These are phyloP conservation scores for Bolborhynchus lineola DNA, from an alignment of 2,113 vertebrate species.

Conservation along the genomic window DNA sequence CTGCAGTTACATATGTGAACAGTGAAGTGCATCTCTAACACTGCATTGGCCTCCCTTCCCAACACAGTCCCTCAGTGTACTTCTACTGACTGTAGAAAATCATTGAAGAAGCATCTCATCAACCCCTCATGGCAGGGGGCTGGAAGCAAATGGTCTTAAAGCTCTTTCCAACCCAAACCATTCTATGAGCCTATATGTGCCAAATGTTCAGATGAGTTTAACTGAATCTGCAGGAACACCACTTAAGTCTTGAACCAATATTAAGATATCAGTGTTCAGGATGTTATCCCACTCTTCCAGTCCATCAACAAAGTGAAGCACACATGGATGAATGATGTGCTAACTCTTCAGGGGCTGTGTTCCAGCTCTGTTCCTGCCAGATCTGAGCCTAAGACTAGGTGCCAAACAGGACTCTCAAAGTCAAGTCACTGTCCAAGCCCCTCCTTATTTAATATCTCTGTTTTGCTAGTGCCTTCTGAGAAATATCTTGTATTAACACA, in stretches of 20 bases:
- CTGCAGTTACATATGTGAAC: not conserved
- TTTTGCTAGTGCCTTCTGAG: not conserved
- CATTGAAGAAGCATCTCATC: not conserved
- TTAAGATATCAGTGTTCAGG: not conserved
- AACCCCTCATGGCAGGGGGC: not conserved
- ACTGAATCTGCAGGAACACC: not conserved
- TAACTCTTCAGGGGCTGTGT: fast-evolving
- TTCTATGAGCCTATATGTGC: not conserved
- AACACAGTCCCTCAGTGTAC: not conserved
- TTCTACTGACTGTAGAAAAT: not conserved
- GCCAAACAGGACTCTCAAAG: not conserved
- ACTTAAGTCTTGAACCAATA: not conserved
- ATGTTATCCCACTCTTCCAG: not conserved
- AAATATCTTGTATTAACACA: not conserved
- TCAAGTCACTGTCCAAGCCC: not conserved
- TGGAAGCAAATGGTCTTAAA: not conserved
- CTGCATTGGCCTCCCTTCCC: not conserved
- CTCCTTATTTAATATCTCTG: not conserved
- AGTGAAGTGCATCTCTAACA: not conserved
- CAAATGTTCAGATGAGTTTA: not conserved
- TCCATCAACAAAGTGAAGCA: not conserved
- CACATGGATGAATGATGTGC: not conserved
- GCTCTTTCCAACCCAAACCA: not conserved
- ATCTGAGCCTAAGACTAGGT: not conserved
- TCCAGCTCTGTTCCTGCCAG: not conserved